phyloP scores from a whole-genome alignment of 37 sponge, comb jelly and placozoan species.

The Oopsacas minuta region DNA sequence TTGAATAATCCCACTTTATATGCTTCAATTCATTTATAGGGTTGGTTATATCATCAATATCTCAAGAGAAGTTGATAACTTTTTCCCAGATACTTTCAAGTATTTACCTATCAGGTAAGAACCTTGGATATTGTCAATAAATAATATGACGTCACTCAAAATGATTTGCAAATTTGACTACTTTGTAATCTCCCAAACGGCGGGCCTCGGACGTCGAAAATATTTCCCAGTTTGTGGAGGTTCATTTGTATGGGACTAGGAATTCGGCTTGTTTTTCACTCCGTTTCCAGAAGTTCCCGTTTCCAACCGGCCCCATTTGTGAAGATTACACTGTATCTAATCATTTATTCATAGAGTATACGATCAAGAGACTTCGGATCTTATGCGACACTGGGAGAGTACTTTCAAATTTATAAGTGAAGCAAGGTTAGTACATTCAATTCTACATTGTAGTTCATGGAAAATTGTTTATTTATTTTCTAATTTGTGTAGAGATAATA shows the following conservation, averaged over 20 bases:
- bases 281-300: too few species aligned
- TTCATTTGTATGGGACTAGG: too few species aligned
- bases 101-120: conserved; percentile 81
- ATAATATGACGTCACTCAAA: too few species aligned
- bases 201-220: too few species aligned
- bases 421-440: conserved; percentile 51
- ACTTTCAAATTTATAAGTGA: conserved; percentile 84
- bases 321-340: too few species aligned
- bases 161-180: too few species aligned
- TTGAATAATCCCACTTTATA: too few species aligned
- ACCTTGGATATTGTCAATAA: not conserved
- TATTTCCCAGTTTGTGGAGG: too few species aligned
- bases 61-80: conserved; percentile 92
- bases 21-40: conserved; percentile 33
- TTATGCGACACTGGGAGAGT: conserved; percentile 88
- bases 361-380: conserved; percentile 67
- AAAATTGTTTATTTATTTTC: not conserved
- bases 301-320: too few species aligned
- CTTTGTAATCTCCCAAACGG: too few species aligned
- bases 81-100: conserved; percentile 69
- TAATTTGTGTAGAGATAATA: conserved; percentile 25
- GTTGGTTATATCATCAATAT: conserved; percentile 80
- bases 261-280: too few species aligned
- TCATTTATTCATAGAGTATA: conserved; percentile 36
- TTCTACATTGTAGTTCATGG: not conserved